phyloP scores from a whole-genome alignment of 2,888 invertebrate genomes.

The Nasonovia ribisnigri region DNA sequence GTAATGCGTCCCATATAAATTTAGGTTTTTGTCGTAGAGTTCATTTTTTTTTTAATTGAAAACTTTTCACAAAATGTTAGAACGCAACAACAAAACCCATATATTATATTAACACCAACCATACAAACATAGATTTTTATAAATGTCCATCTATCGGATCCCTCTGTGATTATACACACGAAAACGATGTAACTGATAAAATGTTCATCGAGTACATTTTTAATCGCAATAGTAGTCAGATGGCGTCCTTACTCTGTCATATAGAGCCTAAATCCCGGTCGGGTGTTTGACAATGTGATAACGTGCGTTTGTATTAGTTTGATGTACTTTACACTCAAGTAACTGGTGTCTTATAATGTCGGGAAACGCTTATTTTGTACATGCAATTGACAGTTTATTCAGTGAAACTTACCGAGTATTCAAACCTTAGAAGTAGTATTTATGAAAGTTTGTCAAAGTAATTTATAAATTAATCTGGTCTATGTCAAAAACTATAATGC shows the following conservation, averaged over 20 bases:
- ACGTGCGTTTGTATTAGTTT: neutral
- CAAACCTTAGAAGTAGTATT: neutral
- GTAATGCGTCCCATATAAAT: neutral
- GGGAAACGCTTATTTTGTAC: neutral
- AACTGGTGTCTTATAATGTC: neutral
- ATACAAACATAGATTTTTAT: neutral
- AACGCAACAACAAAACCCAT: neutral
- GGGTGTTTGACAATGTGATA: neutral
- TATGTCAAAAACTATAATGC: constrained; percentile 19
- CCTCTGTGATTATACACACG: neutral
- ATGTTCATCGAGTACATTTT: neutral
- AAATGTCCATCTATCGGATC: neutral
- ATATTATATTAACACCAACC: neutral
- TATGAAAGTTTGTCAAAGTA: constrained; percentile 35
- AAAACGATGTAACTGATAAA: neutral
- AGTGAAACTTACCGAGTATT: constrained; percentile 12
- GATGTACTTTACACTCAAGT: neutral
- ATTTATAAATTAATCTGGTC: constrained; percentile 23
- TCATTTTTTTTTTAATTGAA: neutral
- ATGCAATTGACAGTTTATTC: constrained; percentile 19
- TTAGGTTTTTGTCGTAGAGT: neutral
- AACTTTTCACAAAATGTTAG: neutral
- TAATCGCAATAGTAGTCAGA: neutral
- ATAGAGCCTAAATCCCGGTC: neutral
- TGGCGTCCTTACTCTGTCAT: neutral